phyloP scores from a whole-genome alignment of 2,797 vertebrate species.

The Schizopygopsis pylzovi region DNA sequence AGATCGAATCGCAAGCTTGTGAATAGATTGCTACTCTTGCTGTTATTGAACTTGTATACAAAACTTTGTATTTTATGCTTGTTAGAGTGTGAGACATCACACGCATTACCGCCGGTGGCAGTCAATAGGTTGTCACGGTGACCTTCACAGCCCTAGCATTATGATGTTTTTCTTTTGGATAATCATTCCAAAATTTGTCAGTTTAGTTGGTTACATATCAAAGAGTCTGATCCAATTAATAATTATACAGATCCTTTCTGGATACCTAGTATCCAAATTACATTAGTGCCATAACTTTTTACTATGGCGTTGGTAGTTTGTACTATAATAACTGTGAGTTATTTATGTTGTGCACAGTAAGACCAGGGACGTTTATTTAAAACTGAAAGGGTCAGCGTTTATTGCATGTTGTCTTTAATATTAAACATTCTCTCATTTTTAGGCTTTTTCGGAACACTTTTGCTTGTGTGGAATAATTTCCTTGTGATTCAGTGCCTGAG shows the following conservation, averaged over 20 bases:
- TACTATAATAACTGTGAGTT: background rate
- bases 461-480: conserved; percentile 46
- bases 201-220: too few relatives aligned
- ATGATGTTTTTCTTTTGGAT: background rate
- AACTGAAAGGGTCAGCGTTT: background rate
- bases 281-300: background rate
- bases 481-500: background rate
- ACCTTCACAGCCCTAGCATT: too few relatives aligned
- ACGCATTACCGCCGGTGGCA: too few relatives aligned
- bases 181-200: background rate
- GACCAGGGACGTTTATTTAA: background rate
- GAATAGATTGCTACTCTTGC: too few relatives aligned
- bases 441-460: conserved; percentile 21
- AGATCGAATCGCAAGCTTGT: too few relatives aligned
- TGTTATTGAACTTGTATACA: too few relatives aligned
- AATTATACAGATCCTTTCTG: too few relatives aligned
- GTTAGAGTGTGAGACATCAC: too few relatives aligned
- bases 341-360: background rate
- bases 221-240: background rate
- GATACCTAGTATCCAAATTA: background rate
- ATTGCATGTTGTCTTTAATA: background rate
- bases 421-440: background rate
- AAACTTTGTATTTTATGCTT: too few relatives aligned
- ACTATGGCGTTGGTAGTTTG: background rate
- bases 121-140: too few relatives aligned